Evolutionary conservation across 2,797 vertebrate genomes (phyloP).

Genomic region (Malurus splendens): DNA sequence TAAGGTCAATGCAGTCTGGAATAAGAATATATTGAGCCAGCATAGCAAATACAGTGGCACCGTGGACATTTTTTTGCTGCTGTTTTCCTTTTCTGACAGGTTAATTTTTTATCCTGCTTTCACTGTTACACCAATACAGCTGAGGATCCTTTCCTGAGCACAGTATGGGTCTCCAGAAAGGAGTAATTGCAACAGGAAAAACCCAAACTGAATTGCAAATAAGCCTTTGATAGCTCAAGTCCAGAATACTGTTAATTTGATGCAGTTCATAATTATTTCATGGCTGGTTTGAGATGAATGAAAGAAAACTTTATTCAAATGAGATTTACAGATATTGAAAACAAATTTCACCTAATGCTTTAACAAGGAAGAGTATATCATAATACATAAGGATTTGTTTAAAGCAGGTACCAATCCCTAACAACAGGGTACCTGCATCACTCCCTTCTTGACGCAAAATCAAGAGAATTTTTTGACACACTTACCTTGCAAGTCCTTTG

Average conservation of each 20-base stretch:
- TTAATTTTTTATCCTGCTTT: conserved; percentile 30
- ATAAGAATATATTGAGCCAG: conserved; percentile 39
- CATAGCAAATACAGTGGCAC: background rate
- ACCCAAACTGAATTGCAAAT: background rate
- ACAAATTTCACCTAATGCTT: background rate
- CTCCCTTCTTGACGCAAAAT: background rate
- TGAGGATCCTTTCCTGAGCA: background rate
- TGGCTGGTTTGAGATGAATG: background rate
- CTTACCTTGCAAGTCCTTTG: background rate
- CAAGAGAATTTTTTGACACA: background rate
- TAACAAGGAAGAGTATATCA: background rate
- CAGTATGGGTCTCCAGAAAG: background rate
- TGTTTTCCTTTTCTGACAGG: conserved; percentile 25
- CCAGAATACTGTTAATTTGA: background rate
- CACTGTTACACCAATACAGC: background rate
- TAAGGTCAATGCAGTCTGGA: conserved; percentile 27
- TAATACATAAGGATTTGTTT: background rate
- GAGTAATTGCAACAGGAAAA: background rate
- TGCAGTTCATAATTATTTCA: background rate
- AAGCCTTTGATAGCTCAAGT: background rate
- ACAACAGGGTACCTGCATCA: background rate
- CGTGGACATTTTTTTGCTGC: background rate
- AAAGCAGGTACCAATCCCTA: background rate
- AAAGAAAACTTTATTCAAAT: background rate
- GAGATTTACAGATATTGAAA: background rate